A percentile compares a stretch with the other conserved stretches of the same genome.
These are phyloP conservation scores for Distichodus sexfasciatus DNA, from an alignment of 2,797 vertebrate genomes.

Conservation along the genomic window DNA sequence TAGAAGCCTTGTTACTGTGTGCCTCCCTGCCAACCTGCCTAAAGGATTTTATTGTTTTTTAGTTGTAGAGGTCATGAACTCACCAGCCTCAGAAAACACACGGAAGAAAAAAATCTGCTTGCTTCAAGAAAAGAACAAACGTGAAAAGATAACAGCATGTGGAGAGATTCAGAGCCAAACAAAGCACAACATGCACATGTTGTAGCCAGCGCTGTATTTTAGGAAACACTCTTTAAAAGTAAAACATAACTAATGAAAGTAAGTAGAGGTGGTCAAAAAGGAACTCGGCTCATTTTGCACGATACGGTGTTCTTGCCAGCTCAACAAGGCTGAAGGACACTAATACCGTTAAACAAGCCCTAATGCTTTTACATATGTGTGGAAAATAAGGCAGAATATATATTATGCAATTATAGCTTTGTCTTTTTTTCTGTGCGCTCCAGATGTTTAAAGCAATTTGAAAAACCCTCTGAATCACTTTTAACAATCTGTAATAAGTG, in stretches of 20 bases:
- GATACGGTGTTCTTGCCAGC: slow-evolving; percentile 55
- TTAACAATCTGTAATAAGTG: slow-evolving; percentile 61
- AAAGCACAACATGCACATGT: slow-evolving; percentile 38
- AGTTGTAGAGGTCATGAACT: slow-evolving; percentile 36
- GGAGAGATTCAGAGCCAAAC: slow-evolving; percentile 34
- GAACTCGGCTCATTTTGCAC: slow-evolving; percentile 57
- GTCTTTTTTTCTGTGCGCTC: slow-evolving; percentile 56
- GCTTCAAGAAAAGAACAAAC: slow-evolving; percentile 42
- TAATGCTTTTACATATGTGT: slow-evolving; percentile 27
- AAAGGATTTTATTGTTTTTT: slow-evolving; percentile 34
- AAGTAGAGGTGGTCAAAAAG: slow-evolving; percentile 19
- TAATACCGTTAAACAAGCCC: slow-evolving; percentile 56
- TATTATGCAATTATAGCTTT: no score
- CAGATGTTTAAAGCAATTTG: slow-evolving; percentile 55
- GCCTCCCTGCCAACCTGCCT: slow-evolving; percentile 11
- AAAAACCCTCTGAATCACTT: slow-evolving; percentile 63
- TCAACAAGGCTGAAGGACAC: slow-evolving; percentile 40
- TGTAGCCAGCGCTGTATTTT: slow-evolving; percentile 56
- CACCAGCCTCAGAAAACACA: slow-evolving; percentile 29
- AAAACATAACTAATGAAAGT: slow-evolving; percentile 47
- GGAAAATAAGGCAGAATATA: slow-evolving; percentile 46
- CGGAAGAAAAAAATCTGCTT: slow-evolving; percentile 28
- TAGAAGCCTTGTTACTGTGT: neutral
- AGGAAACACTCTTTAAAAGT: slow-evolving; percentile 54
- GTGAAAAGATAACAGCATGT: slow-evolving; percentile 42